Evolutionary conservation across 1,140 invertebrate genomes (phyloP), one percentile per base, ranked within the genome.

Genomic region (Chionoecetes opilio): DNA sequence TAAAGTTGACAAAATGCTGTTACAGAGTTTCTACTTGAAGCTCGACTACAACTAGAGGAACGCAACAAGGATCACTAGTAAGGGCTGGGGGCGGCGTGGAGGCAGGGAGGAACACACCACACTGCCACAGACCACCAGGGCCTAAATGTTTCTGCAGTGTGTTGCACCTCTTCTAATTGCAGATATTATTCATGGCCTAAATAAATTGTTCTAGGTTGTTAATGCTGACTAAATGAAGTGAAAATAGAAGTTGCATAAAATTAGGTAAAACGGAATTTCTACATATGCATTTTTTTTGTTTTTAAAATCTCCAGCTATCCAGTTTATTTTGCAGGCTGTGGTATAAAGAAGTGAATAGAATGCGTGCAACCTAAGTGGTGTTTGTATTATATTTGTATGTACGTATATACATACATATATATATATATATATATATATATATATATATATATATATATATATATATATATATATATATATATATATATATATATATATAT

Each of bases 371-470:
- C 21, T 75, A n/a, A 5, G 26, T 75, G 63, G 63, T 75, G 21
- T 75, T 26, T 75, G 21, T 75, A n/a, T 75, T 75, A 26, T 75
- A n/a, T 75, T 5, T 75, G 21, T 21, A 26, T 21, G 8, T 75
- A 8, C n/a, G 21, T 75, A 75, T 75, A 75, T 75, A 75, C n/a
- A 75, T 75, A 75, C n/a, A 75, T 75, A 75, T 75, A 75, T 75
- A 75, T 75, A 75, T 75, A 75, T 75, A 75, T 75, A 75, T 75
- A 75, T 75, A 75, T 75, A 75, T 75, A 75, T 75, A 75, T 75
- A 75, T 75, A 75, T 75, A 75, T 75, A 75, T 75, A 75, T 75
- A 75, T 75, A 75, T 75, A 75, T 75, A 75, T 75, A 75, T 75
- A 75, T 75, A 75, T 75, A 75, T 75, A 75, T 75, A 75, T 75